Base-by-base conservation (phyloP, 2,797 vertebrate genomes). In the Galagoides demidoff region DNA sequence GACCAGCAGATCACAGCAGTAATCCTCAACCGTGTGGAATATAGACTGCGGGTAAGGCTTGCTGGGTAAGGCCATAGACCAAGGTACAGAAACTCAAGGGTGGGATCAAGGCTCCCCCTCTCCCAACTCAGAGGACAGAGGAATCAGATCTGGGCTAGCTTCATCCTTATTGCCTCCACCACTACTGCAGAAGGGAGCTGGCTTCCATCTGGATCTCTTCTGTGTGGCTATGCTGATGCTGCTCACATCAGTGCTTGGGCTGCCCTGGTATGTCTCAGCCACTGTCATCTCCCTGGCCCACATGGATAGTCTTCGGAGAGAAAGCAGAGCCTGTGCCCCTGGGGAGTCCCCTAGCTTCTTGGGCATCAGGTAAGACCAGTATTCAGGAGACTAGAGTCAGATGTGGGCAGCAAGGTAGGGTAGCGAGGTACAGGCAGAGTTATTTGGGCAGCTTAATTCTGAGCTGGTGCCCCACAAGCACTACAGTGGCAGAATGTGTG, bases 1-100 rank as follows among this genome's bases (percentile, higher is more conserved):
- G 99, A 99, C 97, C 99, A 99, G 96, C 99, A 99, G 96, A 99
- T 99, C 96, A 99, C 99, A 0, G 99, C 98, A 0, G 98, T 99
- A 95, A 99, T 99, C 92, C 98, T 99, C 27, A 99, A 99, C 95
- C 98, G 98, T 57, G 97, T 95, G 29, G 98, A 99, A 52, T 98
- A 99, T 76, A 98, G 98, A 88, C 97, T 99, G n/a, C 97, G 90
- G 98, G 99, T 99, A 95, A 97, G 95, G 43, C 52, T 55, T 93
- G 61, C 3, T 0, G 2, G 34, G 31, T 71, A 73, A 85, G 79
- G 49, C 29, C 27, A 16, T 57, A 70, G 82, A 64, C 29, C 73
- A 77, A 83, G 73, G 57, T 74, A 84, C 81, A 70, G 70, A 82
- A 95, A 59, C 19, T 34, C 64, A 37, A 63, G 90, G 68, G 29